Percentiles rank a stretch among this genome's conserved stretches.
phyloP scores from a whole-genome alignment of 1,140 invertebrate genomes.

The Meteorus sp. region DNA sequence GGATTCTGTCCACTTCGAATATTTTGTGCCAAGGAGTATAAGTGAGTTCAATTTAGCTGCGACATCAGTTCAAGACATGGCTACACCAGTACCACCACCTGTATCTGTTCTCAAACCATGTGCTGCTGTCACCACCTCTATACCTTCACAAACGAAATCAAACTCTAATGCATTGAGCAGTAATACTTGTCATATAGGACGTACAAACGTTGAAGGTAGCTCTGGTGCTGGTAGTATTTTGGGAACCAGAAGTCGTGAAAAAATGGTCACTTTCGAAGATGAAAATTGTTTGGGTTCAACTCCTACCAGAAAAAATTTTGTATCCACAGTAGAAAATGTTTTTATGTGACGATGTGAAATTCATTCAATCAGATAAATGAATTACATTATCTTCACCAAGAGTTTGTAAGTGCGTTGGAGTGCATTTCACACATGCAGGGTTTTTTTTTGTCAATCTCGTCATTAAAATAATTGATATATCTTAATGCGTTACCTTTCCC shows the following conservation, averaged over 20 bases:
- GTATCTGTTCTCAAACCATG: constrained; percentile 41
- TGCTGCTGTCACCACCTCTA: constrained; percentile 26
- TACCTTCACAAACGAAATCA: constrained; percentile 37
- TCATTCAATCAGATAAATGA: not conserved
- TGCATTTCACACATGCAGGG: no score
- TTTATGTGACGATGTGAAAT: constrained; percentile 64
- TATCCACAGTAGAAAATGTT: constrained; percentile 58
- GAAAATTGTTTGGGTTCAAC: constrained; percentile 58
- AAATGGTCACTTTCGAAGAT: constrained; percentile 83
- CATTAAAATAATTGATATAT: no score
- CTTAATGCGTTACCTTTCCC: no score
- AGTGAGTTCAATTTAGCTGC: constrained; percentile 77
- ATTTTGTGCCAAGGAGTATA: constrained; percentile 79
- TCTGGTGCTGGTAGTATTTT: constrained; percentile 44
- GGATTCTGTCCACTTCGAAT: constrained; percentile 69
- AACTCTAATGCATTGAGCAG: constrained; percentile 9
- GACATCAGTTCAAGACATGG: constrained; percentile 57
- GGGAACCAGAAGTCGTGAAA: constrained; percentile 64
- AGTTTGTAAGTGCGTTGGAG: no score
- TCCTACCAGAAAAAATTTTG: constrained; percentile 49
- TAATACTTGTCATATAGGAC: constrained; percentile 20
- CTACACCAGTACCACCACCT: constrained; percentile 58
- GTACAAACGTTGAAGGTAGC: constrained; percentile 32
- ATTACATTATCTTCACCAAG: not conserved
- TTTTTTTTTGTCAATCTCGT: no score